Conservation (phyloP, 2,888 invertebrate genomes). For the Hydraecia micacea region DNA sequence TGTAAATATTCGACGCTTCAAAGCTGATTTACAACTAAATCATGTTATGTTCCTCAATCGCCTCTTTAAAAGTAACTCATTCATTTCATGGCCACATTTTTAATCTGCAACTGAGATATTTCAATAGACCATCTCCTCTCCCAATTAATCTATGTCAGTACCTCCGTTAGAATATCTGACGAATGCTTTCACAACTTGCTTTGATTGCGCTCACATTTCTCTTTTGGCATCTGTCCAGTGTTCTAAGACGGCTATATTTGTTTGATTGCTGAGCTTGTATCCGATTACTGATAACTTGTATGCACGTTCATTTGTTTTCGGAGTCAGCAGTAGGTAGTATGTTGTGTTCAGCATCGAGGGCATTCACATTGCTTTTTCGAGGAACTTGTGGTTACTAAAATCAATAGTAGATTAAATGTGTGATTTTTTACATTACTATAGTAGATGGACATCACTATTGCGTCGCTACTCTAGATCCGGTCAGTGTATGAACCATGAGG, state of each 20-base stretch:
- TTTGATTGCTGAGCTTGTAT: slow-evolving; percentile 56
- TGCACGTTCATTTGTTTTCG: slow-evolving; percentile 29
- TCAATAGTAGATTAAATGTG: not conserved
- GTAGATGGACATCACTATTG: not conserved
- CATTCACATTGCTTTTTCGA: not conserved
- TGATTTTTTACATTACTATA: not conserved
- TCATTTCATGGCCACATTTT: not conserved
- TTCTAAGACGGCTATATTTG: slow-evolving; percentile 42
- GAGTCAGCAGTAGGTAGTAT: slow-evolving; percentile 14
- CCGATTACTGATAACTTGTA: slow-evolving; percentile 57
- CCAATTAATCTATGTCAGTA: slow-evolving; percentile 55
- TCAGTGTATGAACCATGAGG: too few species aligned
- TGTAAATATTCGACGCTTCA: not conserved
- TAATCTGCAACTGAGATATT: not conserved
- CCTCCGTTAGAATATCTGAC: slow-evolving; percentile 63
- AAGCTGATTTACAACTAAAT: not conserved
- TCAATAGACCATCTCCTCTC: slow-evolving; percentile 21
- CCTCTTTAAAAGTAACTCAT: slow-evolving; percentile 2
- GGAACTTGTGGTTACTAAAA: not conserved
- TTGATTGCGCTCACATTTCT: slow-evolving; percentile 59
- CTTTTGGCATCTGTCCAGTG: slow-evolving; percentile 61
- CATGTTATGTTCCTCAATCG: not conserved
- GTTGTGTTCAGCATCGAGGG: not conserved
- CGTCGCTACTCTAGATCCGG: not conserved
- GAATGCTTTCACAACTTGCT: slow-evolving; percentile 65